Evolutionary conservation across 2,888 invertebrate genomes (phyloP), one percentile per base, ranked within the genome.

Genomic region (Eueremaeus valkanovi): DNA sequence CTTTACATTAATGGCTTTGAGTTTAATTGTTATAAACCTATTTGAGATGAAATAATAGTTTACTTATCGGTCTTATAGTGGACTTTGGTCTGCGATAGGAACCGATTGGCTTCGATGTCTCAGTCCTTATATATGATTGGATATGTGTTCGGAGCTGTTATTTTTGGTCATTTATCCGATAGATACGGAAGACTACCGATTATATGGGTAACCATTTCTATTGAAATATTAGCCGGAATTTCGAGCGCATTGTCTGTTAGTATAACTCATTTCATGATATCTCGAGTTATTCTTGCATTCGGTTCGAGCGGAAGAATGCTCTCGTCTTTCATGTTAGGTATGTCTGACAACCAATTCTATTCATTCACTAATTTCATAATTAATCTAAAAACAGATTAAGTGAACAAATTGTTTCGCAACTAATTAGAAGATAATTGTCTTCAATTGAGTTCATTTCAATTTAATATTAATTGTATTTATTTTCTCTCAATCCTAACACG

Each of bases 271-370:
- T 91, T 89, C 81, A 87, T 89, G 16, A 82, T 88, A 74, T 86
- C 89, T 58, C 85, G 91, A 78, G 83, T 89, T 77, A 82, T 90
- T 72, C 87, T 91, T 31, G 91, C 91, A 18, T 87, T 89, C 16
- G 89, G 58, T 33, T 72, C 70, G 0, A 72, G 73, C 31, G 75
- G 75, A 2, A 55, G 73, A 24, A 42, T 27, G 29, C 29, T 75
- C 11, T 24, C 75, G 9, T 27, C 51, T 9, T 36, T 75, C 42
- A 58, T 61, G 61, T 18, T 61, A 13, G 61, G 61, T 31, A 58
- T 58, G 27, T n/a, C 6, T 49, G 3, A 49, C 5, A 49, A 49
- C 49, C 49, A 49, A 40, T 40, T 40, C 40, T 40, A n/a, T 40
- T 40, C 11, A 40, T 40, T 40, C 40, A n/a, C n/a, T n/a, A n/a